Conservation (phyloP, 1,140 invertebrate species). For the Eupristina koningsbergeri region DNA sequence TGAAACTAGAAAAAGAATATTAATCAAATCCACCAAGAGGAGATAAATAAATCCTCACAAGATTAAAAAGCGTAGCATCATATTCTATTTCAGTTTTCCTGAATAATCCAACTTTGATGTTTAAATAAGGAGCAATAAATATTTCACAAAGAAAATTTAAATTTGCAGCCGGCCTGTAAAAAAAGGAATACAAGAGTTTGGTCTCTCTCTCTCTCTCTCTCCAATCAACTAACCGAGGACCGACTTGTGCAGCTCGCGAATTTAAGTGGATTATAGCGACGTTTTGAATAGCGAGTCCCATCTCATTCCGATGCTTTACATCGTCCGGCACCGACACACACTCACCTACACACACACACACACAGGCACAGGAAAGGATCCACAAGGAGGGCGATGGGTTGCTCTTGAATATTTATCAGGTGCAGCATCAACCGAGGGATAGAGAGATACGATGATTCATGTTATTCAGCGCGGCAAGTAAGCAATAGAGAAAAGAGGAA, state of each 20-base stretch:
- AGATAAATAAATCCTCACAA: neutral
- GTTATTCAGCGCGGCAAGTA: neutral
- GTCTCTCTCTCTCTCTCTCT: neutral
- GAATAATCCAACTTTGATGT: neutral
- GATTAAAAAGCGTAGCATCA: neutral
- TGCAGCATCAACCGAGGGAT: neutral
- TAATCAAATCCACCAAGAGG: neutral
- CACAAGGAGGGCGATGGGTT: neutral
- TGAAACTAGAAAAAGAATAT: neutral
- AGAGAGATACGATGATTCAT: slow-evolving; percentile 40
- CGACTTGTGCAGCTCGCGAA: slow-evolving; percentile 32
- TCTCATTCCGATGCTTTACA: neutral
- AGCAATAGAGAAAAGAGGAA: neutral
- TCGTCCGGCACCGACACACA: neutral
- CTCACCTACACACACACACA: too few species aligned
- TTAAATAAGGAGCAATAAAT: neutral
- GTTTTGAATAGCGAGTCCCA: neutral
- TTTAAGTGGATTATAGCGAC: slow-evolving; percentile 38
- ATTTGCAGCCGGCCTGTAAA: neutral
- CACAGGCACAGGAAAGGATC: too few species aligned
- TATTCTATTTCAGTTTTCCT: neutral
- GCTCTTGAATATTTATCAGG: slow-evolving; percentile 45
- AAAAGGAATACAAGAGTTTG: neutral
- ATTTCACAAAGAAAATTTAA: slow-evolving; percentile 17
- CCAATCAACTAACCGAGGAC: neutral